Evolutionary conservation across 2,888 invertebrate genomes (phyloP), one percentile per base, ranked within the genome.

Genomic region (Sinohyriopsis cumingii): DNA sequence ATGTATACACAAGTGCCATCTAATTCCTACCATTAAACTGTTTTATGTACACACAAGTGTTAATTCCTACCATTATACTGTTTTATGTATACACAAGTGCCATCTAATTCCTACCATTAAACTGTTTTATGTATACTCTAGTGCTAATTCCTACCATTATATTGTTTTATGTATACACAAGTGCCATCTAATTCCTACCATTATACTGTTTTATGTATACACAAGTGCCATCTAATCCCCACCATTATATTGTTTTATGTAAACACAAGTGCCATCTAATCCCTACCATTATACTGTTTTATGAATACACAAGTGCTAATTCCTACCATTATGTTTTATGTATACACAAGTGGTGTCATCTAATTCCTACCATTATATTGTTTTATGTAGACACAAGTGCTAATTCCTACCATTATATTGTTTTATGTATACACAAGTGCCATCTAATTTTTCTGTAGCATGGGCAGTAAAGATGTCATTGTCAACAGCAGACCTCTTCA

Each of bases 391-490:
- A 45, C 45, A 45, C 45, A 12, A 45, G 28, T 33, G 28, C 7
- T 1, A 33, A 33, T 33, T 45, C 5, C 63, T 75, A 86, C 87
- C 87, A 71, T 82, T 68, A 79, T 82, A 88, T 28, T 80, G 67
- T 25, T 80, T 67, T 28, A 88, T 76, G 59, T 81, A 81, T 20
- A 83, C 84, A 81, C 89, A 89, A 5, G 89, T 89, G 18, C 89
- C 89, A 78, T 89, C 89, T 7, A 89, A 55, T 75, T 89, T 89
- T 71, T 89, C 88, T 28, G 89, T 84, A 18, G 82, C 77, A 15
- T 66, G 55, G 28, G 87, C 86, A 64, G 67, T 69, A 18, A 70
- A 64, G 9, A 87, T 71, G 33, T 81, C 77, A 66, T 73, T 71
- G 4, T 76, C 76, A 20, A 69, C 24, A 3, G 83, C 84, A 25